A percentile compares a stretch with the other conserved stretches of the same genome.
Conservation (phyloP, 2,113 vertebrate species). For the Orientallactaga bullata region DNA sequence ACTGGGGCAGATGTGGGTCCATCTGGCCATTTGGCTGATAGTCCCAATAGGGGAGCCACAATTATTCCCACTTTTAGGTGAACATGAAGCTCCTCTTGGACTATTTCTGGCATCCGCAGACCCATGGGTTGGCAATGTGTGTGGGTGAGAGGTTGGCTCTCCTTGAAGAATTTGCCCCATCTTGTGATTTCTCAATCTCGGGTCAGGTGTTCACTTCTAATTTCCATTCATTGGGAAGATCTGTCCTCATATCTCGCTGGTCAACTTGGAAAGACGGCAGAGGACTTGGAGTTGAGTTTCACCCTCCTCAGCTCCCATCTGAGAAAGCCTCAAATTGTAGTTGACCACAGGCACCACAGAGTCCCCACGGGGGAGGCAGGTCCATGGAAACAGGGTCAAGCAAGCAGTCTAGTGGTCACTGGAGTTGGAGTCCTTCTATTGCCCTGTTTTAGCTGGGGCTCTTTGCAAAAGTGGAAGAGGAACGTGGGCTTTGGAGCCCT, state of each 20-base stretch:
- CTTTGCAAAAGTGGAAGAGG: background rate
- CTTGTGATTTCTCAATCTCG: rapidly evolving
- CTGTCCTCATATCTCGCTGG: background rate
- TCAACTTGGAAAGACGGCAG: background rate
- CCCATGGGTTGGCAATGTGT: rapidly evolving
- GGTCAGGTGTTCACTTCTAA: background rate
- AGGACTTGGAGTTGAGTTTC: rapidly evolving
- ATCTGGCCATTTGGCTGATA: background rate
- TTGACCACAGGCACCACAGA: rapidly evolving
- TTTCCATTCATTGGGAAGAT: background rate
- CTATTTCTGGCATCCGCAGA: rapidly evolving
- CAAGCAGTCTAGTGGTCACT: rapidly evolving
- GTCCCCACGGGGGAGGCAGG: rapidly evolving
- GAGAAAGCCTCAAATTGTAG: too few species aligned
- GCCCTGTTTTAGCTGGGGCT: background rate
- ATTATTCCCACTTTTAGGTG: background rate
- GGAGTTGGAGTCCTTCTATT: background rate
- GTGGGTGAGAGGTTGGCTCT: rapidly evolving
- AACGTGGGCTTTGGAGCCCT: rapidly evolving
- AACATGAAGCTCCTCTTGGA: rapidly evolving
- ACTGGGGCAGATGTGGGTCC: background rate
- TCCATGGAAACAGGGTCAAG: rapidly evolving
- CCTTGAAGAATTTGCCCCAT: rapidly evolving
- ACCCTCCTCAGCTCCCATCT: rapidly evolving
- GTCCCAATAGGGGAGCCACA: background rate